Base-by-base conservation (phyloP, 2,797 vertebrate species). In the Ctenochaetus hawaiiensis region DNA sequence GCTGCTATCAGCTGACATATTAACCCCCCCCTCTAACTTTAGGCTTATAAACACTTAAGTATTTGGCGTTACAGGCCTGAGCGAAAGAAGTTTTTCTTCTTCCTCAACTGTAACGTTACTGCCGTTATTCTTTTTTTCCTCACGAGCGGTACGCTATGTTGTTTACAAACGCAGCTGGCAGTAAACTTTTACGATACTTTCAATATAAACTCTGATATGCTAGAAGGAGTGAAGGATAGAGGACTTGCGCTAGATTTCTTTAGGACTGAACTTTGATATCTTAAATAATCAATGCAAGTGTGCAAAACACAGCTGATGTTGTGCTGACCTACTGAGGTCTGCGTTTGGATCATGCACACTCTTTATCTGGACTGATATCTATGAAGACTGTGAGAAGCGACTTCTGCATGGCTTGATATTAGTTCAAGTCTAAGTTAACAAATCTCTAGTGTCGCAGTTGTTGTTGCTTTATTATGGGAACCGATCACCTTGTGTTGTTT, bases 71-170 rank as follows among this genome's bases (percentile, higher is more conserved):
- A 16, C 30, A 57, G 84, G 79, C 74, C 79, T 2, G 68, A 65
- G 69, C 17, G 26, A 72, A 30, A 81, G 54, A 88, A 81, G 80
- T 88, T 86, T 60, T 57, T 44, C 60, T 77, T 26, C 67, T 57
- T 47, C 52, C 53, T 34, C 6, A 23, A 11, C 37, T 51, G 56
- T 10, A 6, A 20, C 22, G 7, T 44, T 4, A 6, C 23, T 56
- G 49, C 13, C 16, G 53, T 67, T 76, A 5, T 59, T 78, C 59
- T 34, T 78, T 16, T 4, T 23, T 67, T 77, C 22, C 57, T 5
- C 6, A 2, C 30, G 26, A 17, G 64, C 23, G 12, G 60, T n/a
- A 23, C 26, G 34, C 26, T 45, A 23, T 48, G 53, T 20, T 67
- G 51, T 73, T 66, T 48, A 53, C 54, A 41, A 49, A 22, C n/a